phyloP scores from a whole-genome alignment of 2,113 vertebrate genomes.

The Calypte anna region DNA sequence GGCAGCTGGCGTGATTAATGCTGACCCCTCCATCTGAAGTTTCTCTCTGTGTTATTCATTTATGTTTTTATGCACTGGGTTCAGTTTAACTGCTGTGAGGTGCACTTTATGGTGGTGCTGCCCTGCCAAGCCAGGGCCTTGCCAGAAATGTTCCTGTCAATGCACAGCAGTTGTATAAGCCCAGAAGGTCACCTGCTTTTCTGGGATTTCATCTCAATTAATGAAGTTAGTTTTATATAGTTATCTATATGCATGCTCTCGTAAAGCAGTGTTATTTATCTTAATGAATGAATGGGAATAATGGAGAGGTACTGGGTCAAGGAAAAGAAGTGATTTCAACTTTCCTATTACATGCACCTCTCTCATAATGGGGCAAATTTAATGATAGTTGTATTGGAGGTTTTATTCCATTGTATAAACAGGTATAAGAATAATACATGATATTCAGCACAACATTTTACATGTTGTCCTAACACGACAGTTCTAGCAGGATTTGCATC shows the following conservation, averaged over 20 bases:
- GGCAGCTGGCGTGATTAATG: neutral
- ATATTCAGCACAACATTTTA: neutral
- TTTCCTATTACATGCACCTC: neutral
- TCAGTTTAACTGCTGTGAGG: neutral
- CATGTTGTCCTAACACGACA: neutral
- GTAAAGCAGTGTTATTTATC: neutral
- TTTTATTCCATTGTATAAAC: neutral
- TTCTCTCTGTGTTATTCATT: neutral
- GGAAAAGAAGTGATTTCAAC: neutral
- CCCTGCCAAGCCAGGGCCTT: neutral
- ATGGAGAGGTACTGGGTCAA: rapidly evolving
- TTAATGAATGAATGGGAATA: neutral
- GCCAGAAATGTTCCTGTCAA: neutral
- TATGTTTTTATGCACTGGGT: neutral
- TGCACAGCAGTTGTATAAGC: rapidly evolving
- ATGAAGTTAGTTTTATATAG: neutral
- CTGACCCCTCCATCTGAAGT: neutral
- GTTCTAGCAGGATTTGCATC: neutral
- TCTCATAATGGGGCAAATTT: neutral
- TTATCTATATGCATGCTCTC: neutral
- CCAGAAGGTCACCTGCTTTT: neutral
- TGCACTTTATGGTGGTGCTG: neutral
- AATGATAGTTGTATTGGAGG: neutral
- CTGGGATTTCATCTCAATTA: rapidly evolving
- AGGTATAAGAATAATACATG: neutral